A percentile compares a stretch with the other conserved stretches of the same genome.
Conservation (phyloP, 2,797 vertebrate species). For the Smutsia gigantea region DNA sequence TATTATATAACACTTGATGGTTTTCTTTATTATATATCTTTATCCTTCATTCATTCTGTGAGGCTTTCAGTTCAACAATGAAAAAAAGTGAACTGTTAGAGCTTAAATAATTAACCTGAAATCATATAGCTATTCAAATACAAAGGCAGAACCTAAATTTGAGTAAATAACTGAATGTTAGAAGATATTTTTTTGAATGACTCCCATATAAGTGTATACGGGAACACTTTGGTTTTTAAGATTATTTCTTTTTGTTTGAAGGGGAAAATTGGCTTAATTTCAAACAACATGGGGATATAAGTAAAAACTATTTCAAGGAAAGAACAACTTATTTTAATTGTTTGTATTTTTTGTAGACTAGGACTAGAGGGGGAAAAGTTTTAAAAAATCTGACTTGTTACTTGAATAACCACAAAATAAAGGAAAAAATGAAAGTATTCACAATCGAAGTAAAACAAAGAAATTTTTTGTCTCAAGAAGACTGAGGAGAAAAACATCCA, state of each 20-base stretch:
- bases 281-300: background rate
- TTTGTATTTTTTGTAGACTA: background rate
- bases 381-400: background rate
- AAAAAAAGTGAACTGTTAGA: background rate
- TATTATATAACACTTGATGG: background rate
- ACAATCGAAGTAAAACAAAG: background rate
- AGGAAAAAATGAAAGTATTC: background rate
- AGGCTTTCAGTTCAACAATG: background rate
- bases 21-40: conserved; percentile 22
- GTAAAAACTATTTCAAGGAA: background rate
- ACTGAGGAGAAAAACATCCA: background rate
- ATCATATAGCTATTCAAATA: background rate
- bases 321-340: background rate
- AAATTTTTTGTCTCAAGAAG: background rate
- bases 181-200: background rate
- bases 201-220: background rate
- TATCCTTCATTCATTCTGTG: background rate
- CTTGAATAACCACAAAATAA: background rate
- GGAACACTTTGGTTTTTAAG: background rate
- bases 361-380: background rate
- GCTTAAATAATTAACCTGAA: conserved; percentile 15
- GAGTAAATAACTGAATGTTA: background rate
- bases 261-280: background rate
- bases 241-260: background rate
- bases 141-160: conserved; percentile 5